A percentile compares a stretch with the other conserved stretches of the same genome.
These are phyloP conservation scores for Operophtera brumata DNA, from an alignment of 2,888 invertebrate genomes.

Conservation along the genomic window DNA sequence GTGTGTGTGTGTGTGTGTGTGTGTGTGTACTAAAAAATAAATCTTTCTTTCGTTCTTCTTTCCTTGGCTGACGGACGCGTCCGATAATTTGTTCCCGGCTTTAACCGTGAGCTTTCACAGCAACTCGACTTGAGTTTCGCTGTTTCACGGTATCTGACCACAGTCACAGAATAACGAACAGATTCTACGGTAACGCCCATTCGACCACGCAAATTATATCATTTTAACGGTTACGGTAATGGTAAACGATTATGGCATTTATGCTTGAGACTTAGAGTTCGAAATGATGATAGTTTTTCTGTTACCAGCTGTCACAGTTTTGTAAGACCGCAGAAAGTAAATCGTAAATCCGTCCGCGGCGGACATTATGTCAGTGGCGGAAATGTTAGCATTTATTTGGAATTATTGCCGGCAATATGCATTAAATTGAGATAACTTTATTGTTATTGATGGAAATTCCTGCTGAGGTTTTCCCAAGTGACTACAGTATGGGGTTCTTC, in stretches of 20 bases:
- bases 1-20: too few species aligned
- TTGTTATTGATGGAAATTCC: conserved; percentile 6
- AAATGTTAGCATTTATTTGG: conserved; percentile 39
- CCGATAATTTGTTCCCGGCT: too few species aligned
- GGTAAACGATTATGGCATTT: conserved; percentile 34
- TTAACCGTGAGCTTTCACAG: conserved; percentile 13
- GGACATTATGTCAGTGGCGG: conserved; percentile 55
- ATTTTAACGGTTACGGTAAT: conserved; percentile 45
- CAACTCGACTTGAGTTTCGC: not conserved
- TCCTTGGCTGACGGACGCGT: too few species aligned
- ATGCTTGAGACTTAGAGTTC: conserved; percentile 18
- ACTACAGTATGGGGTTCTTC: too few species aligned
- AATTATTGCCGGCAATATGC: conserved; percentile 9
- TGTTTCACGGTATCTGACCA: conserved; percentile 16
- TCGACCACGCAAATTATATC: conserved; percentile 64
- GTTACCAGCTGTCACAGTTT: conserved; percentile 39
- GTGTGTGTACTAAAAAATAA: too few species aligned
- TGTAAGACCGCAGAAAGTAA: conserved; percentile 60
- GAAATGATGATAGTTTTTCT: conserved; percentile 16
- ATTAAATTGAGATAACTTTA: not conserved
- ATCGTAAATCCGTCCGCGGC: conserved; percentile 53
- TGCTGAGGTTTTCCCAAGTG: too few species aligned
- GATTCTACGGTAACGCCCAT: conserved; percentile 32
- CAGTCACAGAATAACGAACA: conserved; percentile 9
- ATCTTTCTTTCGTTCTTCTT: too few species aligned